Evolutionary conservation across 2,888 invertebrate genomes (phyloP).

Genomic region (Rotaria socialis): DNA sequence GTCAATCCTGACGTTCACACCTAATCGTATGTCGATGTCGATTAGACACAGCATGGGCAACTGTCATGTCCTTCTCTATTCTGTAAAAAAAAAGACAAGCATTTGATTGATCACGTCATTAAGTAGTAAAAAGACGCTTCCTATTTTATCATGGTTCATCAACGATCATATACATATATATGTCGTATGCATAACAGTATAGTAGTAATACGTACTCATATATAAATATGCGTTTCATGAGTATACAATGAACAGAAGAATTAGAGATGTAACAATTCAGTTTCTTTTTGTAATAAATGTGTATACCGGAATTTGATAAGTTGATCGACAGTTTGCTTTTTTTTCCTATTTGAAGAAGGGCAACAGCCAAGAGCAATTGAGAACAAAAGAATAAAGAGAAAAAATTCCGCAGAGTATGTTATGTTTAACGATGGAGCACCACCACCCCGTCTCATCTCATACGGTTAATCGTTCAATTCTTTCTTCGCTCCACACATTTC

Average conservation of each 20-base stretch:
- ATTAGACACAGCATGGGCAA: not conserved
- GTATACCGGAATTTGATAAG: not conserved
- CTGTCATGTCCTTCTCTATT: not conserved
- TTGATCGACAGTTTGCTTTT: not conserved
- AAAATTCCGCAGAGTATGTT: not conserved
- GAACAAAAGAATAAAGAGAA: constrained; percentile 1
- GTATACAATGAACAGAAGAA: not conserved
- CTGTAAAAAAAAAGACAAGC: not conserved
- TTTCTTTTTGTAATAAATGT: not conserved
- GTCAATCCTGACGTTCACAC: not conserved
- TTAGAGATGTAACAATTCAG: not conserved
- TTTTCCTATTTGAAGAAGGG: not conserved
- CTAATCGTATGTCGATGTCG: not conserved
- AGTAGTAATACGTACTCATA: not conserved
- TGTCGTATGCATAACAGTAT: not conserved
- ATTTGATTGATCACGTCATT: not conserved
- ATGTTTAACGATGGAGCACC: not conserved
- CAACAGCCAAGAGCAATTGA: constrained; percentile 8
- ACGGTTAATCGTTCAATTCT: not conserved
- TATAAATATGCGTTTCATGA: not conserved
- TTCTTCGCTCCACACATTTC: not conserved
- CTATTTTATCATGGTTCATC: not conserved
- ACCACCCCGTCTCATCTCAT: not conserved
- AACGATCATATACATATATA: not conserved
- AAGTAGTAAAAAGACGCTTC: not conserved